Evolutionary conservation across 2,888 invertebrate genomes (phyloP), one percentile per base, ranked within the genome.

Genomic region (Cheilosia urbana): DNA sequence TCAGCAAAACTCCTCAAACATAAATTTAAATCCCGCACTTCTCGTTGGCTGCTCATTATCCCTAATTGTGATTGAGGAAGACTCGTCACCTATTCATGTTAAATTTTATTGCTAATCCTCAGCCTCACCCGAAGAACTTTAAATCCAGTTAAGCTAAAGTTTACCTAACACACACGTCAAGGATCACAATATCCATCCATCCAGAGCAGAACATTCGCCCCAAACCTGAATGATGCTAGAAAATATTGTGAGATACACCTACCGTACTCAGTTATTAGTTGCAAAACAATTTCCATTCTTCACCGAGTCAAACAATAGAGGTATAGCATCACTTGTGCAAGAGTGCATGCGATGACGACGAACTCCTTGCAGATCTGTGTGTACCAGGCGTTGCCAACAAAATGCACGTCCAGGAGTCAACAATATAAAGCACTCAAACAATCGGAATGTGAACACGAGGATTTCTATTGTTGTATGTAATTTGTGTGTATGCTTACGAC

Each of bases 261-360:
- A 34, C 4, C 24, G 11, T 51, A 49, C 42, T 40, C 78, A 47
- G 81, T 81, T 85, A 81, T 85, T 81, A 85, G 81, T 81, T 85
- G 71, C 81, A 81, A 85, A 85, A 85, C 81, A 85, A 85, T 81
- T 77, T 77, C 40, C 51, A 77, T 77, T 85, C 71, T 72, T 72
- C 65, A 55, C 58, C 65, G 45, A 68, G 42, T 42, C 66, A 76
- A 85, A 85, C 72, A 81, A 85, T 63, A 72, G 81, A 42, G 40
- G 21, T 24, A 15, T 9, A 40, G 37, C 37, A 47, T 6, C 69
- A 76, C 76, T 76, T 80, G 85, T 68, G 66, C 57, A 40, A 63
- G 80, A 55, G 65, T 37, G 37, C 37, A 37, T 37, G 27, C 27
- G 71, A 73, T 73, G 66, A 71, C 68, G 66, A 72, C 55, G 30